Conservation (phyloP, 2,797 vertebrate species). For the Oreortyx pictus region DNA sequence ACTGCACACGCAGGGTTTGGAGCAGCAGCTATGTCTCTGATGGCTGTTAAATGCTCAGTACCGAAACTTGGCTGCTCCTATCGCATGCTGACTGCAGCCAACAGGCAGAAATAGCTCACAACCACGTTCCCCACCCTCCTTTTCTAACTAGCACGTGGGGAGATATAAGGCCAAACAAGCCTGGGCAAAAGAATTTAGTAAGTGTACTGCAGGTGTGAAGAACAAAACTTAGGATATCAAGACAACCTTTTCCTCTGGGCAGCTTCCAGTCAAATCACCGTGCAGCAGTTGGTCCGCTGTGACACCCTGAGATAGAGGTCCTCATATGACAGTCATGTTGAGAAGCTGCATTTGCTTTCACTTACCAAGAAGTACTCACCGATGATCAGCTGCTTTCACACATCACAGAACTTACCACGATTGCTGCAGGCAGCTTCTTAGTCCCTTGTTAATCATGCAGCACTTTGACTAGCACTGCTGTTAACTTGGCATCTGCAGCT, state of each 20-base stretch:
- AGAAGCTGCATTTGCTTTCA: neutral
- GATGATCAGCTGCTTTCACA: conserved; percentile 14
- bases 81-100: neutral
- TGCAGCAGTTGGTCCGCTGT: neutral
- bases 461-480: neutral
- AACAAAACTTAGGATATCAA: neutral
- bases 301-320: neutral
- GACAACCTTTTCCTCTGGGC: neutral
- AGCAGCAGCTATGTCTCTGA: neutral
- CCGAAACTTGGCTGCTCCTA: neutral
- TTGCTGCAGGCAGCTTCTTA: neutral
- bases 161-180: neutral
- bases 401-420: neutral
- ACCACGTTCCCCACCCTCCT: neutral
- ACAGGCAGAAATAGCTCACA: neutral
- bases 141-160: neutral
- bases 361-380: neutral
- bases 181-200: neutral
- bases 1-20: neutral
- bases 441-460: neutral
- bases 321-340: neutral
- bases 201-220: neutral
- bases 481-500: neutral
- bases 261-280: rapidly evolving
- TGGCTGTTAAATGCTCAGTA: neutral